Evolutionary conservation across 2,113 vertebrate species (phyloP).

Genomic region (Cebus imitator): DNA sequence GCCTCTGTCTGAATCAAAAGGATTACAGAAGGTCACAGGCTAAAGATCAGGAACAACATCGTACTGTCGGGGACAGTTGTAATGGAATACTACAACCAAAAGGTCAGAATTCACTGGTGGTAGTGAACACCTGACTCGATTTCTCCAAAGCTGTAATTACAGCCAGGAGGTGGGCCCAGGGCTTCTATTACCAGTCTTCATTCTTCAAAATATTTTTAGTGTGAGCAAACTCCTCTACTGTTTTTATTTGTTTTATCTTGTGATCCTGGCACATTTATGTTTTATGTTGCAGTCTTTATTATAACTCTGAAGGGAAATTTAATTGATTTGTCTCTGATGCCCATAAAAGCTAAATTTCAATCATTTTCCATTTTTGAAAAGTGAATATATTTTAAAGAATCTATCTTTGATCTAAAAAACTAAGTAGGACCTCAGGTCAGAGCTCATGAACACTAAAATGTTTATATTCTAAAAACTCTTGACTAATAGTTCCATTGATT

Average conservation of each 20-base stretch:
- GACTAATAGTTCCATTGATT: not conserved
- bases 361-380: slow-evolving; percentile 22
- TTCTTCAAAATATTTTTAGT: not conserved
- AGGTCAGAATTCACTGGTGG: slow-evolving; percentile 11
- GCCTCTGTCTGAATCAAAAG: not conserved
- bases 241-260: slow-evolving; percentile 28
- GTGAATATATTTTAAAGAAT: not conserved
- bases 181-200: not conserved
- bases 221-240: not conserved
- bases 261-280: not conserved
- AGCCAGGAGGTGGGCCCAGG: not conserved
- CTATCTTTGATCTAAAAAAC: not conserved
- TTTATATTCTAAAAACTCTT: slow-evolving; percentile 24
- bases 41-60: slow-evolving; percentile 46
- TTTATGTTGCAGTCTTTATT: not conserved
- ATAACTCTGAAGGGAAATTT: slow-evolving; percentile 22
- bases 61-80: slow-evolving; percentile 52
- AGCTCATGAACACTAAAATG: not conserved
- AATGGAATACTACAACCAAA: not conserved
- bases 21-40: slow-evolving; percentile 58
- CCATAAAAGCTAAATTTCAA: slow-evolving; percentile 13
- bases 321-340: slow-evolving; percentile 13
- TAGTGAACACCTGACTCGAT: not conserved
- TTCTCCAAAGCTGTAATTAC: not conserved
- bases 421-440: not conserved